These are phyloP conservation scores for Poecilia gillii DNA, from an alignment of 2,797 vertebrate genomes.

Conservation along the genomic window DNA sequence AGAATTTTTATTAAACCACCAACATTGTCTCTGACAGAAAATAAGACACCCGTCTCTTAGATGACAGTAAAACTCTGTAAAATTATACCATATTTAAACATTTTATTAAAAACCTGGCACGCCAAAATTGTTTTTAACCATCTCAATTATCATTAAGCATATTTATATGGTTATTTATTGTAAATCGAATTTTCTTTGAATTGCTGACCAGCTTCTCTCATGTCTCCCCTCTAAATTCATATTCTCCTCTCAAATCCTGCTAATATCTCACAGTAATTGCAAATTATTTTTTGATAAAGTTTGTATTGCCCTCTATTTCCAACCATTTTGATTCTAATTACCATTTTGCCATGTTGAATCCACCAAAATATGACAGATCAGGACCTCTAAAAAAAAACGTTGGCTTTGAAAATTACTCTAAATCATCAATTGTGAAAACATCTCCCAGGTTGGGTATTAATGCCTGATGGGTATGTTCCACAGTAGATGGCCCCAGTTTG, in stretches of 20 bases:
- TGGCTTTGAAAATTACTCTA: background rate
- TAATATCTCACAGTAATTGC: background rate
- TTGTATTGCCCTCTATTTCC: background rate
- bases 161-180: background rate
- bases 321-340: background rate
- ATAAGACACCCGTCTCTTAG: background rate
- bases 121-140: background rate
- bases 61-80: background rate
- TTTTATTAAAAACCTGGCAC: background rate
- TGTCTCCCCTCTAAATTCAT: background rate
- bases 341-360: background rate
- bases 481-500: background rate
- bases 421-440: background rate
- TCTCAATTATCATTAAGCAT: background rate
- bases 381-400: background rate
- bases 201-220: background rate
- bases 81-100: background rate
- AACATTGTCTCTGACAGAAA: background rate
- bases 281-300: background rate
- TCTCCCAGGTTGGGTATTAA: background rate
- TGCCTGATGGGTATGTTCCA: background rate
- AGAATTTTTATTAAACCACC: background rate
- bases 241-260: background rate
- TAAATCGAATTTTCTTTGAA: background rate
- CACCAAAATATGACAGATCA: background rate